Evolutionary conservation across 2,797 vertebrate species (phyloP), one percentile per base, ranked within the genome.

Genomic region (Apodemus agrarius): DNA sequence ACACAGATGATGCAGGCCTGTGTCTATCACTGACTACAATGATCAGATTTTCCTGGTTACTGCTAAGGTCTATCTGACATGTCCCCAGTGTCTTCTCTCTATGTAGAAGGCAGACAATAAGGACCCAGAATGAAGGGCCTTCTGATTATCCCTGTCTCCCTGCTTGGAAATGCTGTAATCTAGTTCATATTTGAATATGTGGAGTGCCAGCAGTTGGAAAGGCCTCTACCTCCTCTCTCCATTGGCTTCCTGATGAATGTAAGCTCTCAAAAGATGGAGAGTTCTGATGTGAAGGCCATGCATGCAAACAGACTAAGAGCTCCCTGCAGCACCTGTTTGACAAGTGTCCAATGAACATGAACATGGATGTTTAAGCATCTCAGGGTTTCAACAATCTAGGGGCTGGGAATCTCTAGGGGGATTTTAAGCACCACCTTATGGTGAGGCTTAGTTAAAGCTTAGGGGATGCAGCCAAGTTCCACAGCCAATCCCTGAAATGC

Each of bases 11-110:
- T 78, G 63, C 22, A 22, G 8, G 84, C n/a, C 75, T 74, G 0
- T 54, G 17, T 74, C 61, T 37, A 37, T 13, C 24, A 31, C 76
- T 81, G 79, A 67, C 31, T 6, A 54, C 19, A 40, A 2, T n/a
- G 81, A 95, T 86, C 88, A 89, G 31, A 34, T 67, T 96, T 93
- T 19, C 22, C 19, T 90, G 10, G 22, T 76, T 54, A 75, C 4
- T 67, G 40, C 54, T 54, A 49, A 90, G 31, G 34, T 79, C 46
- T 81, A 16, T 16, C 67, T 93, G 34, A 16, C 83, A 1, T 80
- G 24, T 74, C 21, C 43, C 16, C 6, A 69, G 29, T 89, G 14
- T 92, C 82, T 31, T 84, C 57, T 72, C 90, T 91, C 37, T 84
- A 87, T 37, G 14, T 46, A 63, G 74, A 90, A 92, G 75, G 16